Evolutionary conservation across 2,113 vertebrate species (phyloP).

Genomic region (Romanogobio albipinnatus): DNA sequence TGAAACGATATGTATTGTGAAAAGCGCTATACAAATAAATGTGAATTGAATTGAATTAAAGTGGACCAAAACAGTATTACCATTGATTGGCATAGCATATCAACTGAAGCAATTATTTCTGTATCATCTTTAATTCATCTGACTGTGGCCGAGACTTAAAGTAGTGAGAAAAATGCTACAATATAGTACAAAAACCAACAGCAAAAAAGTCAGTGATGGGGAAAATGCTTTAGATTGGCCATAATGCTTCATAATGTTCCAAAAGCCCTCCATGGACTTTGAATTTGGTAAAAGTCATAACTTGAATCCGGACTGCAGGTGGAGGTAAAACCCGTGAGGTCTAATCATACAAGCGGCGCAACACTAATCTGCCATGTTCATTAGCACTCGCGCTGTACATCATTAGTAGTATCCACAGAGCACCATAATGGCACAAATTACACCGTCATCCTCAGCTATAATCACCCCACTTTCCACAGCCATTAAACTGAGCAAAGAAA

Average conservation of each 20-base stretch:
- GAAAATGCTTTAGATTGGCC: not conserved
- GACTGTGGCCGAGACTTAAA: not conserved
- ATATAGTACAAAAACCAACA: not conserved
- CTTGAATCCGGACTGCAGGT: conserved; percentile 31
- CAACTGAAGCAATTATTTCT: not conserved
- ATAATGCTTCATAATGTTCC: not conserved
- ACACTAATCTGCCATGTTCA: conserved; percentile 56
- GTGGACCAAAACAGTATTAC: too few relatives aligned
- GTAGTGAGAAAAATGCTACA: not conserved
- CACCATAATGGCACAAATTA: conserved; percentile 61
- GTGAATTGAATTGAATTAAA: too few relatives aligned
- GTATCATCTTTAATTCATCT: not conserved
- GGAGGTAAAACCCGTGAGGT: conserved; percentile 49
- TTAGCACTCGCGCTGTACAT: conserved; percentile 47
- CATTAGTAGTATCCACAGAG: conserved; percentile 59
- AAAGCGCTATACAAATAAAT: too few relatives aligned
- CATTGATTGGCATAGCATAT: not conserved
- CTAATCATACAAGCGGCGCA: conserved; percentile 48
- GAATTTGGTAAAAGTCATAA: conserved; percentile 26
- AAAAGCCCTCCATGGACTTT: not conserved
- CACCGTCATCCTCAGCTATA: conserved; percentile 56
- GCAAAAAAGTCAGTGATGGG: not conserved
- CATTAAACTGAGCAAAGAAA: conserved; percentile 53
- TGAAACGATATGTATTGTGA: too few relatives aligned
- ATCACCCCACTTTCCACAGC: conserved; percentile 60